These are phyloP conservation scores for Tribolium castaneum DNA, from an alignment of 1,140 invertebrate species.

Conservation along the genomic window DNA sequence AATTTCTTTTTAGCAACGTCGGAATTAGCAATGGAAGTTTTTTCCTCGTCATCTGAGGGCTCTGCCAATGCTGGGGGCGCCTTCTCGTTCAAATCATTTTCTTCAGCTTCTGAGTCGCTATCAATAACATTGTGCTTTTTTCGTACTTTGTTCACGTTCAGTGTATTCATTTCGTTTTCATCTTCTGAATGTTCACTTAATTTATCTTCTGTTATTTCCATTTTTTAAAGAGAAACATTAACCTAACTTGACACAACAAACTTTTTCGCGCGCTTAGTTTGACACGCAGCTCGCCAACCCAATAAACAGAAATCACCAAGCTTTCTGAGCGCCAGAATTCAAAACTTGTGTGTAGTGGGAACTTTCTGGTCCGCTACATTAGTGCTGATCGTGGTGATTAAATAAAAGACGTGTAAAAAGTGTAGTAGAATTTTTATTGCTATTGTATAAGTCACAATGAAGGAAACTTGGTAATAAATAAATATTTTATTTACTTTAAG, in stretches of 20 bases:
- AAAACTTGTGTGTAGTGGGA: background rate
- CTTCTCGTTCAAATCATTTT: background rate
- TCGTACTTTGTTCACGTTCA: background rate
- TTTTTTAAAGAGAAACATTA: conserved; percentile 5
- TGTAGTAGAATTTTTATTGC: conserved; percentile 15
- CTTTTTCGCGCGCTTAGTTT: background rate
- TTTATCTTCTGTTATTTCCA: background rate
- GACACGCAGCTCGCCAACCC: background rate
- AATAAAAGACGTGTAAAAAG: background rate
- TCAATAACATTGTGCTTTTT: conserved; percentile 46
- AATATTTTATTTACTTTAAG: conserved; percentile 39
- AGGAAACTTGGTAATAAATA: conserved; percentile 34
- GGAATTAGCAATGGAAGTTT: background rate
- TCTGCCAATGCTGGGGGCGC: background rate
- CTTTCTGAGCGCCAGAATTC: background rate
- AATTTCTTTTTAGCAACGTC: conserved; percentile 4
- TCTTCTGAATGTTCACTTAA: background rate
- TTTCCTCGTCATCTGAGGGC: background rate
- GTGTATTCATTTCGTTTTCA: conserved; percentile 25
- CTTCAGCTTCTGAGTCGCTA: conserved; percentile 51
- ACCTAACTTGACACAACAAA: background rate
- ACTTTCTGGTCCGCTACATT: too few species aligned
- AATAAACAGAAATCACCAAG: background rate
- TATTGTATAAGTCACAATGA: conserved; percentile 21
- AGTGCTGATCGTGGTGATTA: background rate